Percentiles rank a stretch among this genome's conserved stretches.
Conservation (phyloP, 1,140 invertebrate species). For the Drusus annulatus region DNA sequence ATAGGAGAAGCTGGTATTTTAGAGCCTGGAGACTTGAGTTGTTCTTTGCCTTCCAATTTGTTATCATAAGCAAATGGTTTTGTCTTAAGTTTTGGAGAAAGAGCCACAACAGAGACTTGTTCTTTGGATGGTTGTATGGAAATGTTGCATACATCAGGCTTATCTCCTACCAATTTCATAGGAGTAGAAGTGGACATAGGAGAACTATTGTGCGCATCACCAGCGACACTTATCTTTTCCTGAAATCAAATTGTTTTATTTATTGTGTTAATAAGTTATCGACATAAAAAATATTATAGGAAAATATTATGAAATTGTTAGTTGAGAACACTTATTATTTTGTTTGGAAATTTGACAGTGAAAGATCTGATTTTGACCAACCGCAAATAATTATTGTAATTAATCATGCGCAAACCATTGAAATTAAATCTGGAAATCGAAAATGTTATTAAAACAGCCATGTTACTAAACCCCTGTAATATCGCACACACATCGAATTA, state of each 20-base stretch:
- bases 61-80: constrained; percentile 43
- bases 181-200: constrained; percentile 68
- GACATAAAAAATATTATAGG: too few species aligned
- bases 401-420: constrained; percentile 12
- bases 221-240: constrained; percentile 59
- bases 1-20: constrained; percentile 52
- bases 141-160: constrained; percentile 55
- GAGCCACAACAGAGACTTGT: constrained; percentile 65
- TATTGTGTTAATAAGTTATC: background rate
- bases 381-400: constrained; percentile 3
- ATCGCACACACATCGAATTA: constrained; percentile 29
- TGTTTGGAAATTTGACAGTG: too few species aligned
- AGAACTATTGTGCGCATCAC: constrained; percentile 61
- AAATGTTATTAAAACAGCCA: constrained; percentile 41
- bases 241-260: constrained; percentile 52
- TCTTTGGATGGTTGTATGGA: constrained; percentile 42
- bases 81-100: constrained; percentile 64
- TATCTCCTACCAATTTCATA: constrained; percentile 60
- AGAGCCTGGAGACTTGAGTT: constrained; percentile 38
- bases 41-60: constrained; percentile 26
- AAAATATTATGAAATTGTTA: too few species aligned
- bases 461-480: constrained; percentile 50
- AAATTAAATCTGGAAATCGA: constrained; percentile 4
- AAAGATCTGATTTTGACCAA: too few species aligned
- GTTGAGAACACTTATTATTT: too few species aligned